Percentiles rank a stretch among this genome's conserved stretches.
These are phyloP conservation scores for Nematolebias whitei DNA, from an alignment of 2,113 vertebrate genomes.

Conservation along the genomic window DNA sequence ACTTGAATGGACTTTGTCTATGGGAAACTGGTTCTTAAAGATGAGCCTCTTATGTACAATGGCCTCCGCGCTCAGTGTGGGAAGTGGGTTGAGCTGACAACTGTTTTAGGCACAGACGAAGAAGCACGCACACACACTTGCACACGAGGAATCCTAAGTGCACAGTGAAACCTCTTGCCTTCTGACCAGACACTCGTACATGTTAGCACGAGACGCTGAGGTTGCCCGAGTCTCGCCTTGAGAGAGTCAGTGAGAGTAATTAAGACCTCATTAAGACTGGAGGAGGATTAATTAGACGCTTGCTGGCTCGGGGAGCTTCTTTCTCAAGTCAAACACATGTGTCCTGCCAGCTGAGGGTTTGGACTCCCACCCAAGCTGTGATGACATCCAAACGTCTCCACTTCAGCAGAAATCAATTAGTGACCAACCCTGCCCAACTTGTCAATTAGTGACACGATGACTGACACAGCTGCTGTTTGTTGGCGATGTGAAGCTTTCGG, in stretches of 20 bases:
- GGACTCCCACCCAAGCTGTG: slow-evolving; percentile 19
- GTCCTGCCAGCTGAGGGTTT: slow-evolving; percentile 37
- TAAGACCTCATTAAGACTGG: slow-evolving; percentile 70
- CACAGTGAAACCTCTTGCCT: slow-evolving; percentile 61
- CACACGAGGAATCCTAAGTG: slow-evolving; percentile 55
- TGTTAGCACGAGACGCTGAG: slow-evolving; percentile 45
- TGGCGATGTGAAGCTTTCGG: slow-evolving; percentile 10
- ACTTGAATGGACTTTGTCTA: slow-evolving; percentile 76
- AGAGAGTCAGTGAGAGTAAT: slow-evolving; percentile 72
- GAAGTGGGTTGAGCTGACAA: slow-evolving; percentile 77
- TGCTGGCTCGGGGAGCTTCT: slow-evolving; percentile 50
- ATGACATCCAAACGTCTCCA: slow-evolving; percentile 18
- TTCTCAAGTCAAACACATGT: slow-evolving; percentile 31
- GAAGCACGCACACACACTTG: slow-evolving; percentile 34
- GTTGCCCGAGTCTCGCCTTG: slow-evolving; percentile 56
- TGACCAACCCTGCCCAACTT: slow-evolving; percentile 15
- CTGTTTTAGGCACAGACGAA: slow-evolving; percentile 59
- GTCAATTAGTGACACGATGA: slow-evolving; percentile 48
- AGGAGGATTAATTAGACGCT: slow-evolving; percentile 72
- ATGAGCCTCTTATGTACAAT: slow-evolving; percentile 68
- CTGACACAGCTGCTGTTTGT: slow-evolving; percentile 56
- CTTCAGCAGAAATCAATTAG: slow-evolving; percentile 71
- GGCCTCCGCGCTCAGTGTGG: slow-evolving; percentile 65
- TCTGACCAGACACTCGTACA: slow-evolving; percentile 66
- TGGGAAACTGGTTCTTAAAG: slow-evolving; percentile 78